These are phyloP conservation scores for Furcifer pardalis DNA, from an alignment of 2,797 vertebrate species.

Conservation along the genomic window DNA sequence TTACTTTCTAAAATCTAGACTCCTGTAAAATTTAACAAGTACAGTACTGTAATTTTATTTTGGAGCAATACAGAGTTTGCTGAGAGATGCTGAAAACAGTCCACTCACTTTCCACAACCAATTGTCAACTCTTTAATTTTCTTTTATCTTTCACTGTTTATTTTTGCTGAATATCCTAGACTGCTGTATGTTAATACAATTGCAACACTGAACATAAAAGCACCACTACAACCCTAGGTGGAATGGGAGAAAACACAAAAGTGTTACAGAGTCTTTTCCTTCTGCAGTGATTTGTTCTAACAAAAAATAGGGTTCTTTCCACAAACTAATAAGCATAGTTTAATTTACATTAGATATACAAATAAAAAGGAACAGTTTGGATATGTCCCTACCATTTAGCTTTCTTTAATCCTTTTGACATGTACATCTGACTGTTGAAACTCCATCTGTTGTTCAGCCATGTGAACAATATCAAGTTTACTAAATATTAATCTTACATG, in stretches of 20 bases:
- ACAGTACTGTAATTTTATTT: not conserved
- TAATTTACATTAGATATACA: slow-evolving; percentile 13
- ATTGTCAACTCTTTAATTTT: not conserved
- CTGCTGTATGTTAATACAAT: not conserved
- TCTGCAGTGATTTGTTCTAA: not conserved
- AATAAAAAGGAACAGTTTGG: slow-evolving; percentile 9
- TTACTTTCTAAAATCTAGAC: not conserved
- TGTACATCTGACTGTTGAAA: slow-evolving; percentile 34
- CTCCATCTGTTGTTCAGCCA: slow-evolving; percentile 39
- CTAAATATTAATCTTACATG: slow-evolving; percentile 37
- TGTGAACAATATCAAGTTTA: slow-evolving; percentile 37
- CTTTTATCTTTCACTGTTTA: not conserved
- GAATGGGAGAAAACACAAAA: not conserved
- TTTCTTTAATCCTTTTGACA: slow-evolving; percentile 22
- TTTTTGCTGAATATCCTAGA: not conserved
- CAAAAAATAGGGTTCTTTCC: not conserved
- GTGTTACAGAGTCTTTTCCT: not conserved
- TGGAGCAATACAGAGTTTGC: not conserved
- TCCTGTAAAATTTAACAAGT: not conserved
- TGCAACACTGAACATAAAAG: not conserved
- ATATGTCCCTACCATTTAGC: not conserved
- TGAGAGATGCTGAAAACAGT: not conserved
- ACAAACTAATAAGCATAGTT: not conserved
- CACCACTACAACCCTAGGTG: not conserved
- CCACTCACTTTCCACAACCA: not conserved